Evolutionary conservation across 2,888 invertebrate species (phyloP).

Genomic region (Mongoloraphidia duomilia): DNA sequence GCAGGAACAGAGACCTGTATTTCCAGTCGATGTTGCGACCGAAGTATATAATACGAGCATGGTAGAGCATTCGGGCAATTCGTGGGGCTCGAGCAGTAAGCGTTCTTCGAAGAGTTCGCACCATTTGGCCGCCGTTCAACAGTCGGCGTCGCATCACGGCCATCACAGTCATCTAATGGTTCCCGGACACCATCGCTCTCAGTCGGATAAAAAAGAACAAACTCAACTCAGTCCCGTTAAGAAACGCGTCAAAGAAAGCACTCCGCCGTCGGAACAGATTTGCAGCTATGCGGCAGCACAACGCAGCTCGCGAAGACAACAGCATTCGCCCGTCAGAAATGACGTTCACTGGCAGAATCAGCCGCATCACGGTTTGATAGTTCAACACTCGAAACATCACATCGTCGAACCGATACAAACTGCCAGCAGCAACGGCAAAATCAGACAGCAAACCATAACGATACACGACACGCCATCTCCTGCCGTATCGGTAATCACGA

Average conservation of each 20-base stretch:
- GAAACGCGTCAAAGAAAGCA: conserved; percentile 91
- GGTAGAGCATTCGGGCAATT: conserved; percentile 34
- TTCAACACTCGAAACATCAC: not conserved
- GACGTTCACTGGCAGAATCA: conserved; percentile 12
- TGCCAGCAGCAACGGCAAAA: conserved; percentile 28
- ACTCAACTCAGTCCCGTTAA: conserved; percentile 92
- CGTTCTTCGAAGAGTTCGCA: conserved; percentile 43
- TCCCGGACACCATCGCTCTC: conserved; percentile 28
- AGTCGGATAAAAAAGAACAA: conserved; percentile 66
- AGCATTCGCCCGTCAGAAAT: conserved; percentile 23
- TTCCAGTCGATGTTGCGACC: conserved; percentile 39
- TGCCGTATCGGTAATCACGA: conserved; percentile 87
- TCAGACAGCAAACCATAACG: conserved; percentile 74
- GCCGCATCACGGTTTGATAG: conserved; percentile 4
- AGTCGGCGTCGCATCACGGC: conserved; percentile 36
- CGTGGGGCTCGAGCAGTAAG: conserved; percentile 28
- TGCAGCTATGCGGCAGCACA: conserved; percentile 9
- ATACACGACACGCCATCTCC: conserved; percentile 93
- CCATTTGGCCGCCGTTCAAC: conserved; percentile 41
- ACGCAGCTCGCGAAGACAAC: conserved; percentile 17
- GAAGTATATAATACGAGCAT: conserved; percentile 42
- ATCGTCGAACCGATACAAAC: conserved; percentile 14
- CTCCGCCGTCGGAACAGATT: conserved; percentile 54
- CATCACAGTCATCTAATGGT: conserved; percentile 26
- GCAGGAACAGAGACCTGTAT: conserved; percentile 46